Conservation (phyloP, 2,888 invertebrate species). For the Lithosia quadra region DNA sequence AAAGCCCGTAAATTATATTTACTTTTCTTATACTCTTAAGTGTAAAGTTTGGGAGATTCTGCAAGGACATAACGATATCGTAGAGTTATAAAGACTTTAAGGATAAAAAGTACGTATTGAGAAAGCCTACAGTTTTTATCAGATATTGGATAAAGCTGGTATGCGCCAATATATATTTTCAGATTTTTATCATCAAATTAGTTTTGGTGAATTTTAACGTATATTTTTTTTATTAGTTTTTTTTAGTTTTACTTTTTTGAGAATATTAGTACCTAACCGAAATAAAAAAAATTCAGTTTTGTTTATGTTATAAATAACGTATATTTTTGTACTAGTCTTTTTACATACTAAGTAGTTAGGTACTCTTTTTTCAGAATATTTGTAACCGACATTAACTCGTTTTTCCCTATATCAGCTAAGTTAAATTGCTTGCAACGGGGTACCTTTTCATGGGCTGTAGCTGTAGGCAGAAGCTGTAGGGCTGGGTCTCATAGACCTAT, state of each 20-base stretch:
- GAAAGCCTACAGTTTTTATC: background rate
- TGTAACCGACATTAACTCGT: too few relatives aligned
- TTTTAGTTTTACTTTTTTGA: too few relatives aligned
- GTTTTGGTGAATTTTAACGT: background rate
- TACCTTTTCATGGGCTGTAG: too few relatives aligned
- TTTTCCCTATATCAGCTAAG: too few relatives aligned
- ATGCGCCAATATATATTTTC: slow-evolving; percentile 1
- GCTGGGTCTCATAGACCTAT: too few relatives aligned
- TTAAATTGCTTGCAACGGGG: too few relatives aligned
- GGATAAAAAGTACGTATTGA: background rate
- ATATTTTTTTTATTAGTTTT: background rate
- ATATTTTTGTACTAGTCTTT: background rate
- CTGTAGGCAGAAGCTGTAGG: too few relatives aligned
- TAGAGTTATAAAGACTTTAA: background rate
- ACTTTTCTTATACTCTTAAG: background rate
- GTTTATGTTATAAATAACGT: too few relatives aligned
- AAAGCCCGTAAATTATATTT: background rate
- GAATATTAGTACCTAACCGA: too few relatives aligned
- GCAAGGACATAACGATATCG: background rate
- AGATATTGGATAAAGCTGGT: background rate
- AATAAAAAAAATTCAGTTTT: too few relatives aligned
- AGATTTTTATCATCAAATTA: background rate
- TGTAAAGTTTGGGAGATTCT: background rate
- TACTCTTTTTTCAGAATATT: too few relatives aligned
- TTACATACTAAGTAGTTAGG: too few relatives aligned